Conservation (phyloP, 1,140 invertebrate species). For the Diabrotica undecimpunctata region DNA sequence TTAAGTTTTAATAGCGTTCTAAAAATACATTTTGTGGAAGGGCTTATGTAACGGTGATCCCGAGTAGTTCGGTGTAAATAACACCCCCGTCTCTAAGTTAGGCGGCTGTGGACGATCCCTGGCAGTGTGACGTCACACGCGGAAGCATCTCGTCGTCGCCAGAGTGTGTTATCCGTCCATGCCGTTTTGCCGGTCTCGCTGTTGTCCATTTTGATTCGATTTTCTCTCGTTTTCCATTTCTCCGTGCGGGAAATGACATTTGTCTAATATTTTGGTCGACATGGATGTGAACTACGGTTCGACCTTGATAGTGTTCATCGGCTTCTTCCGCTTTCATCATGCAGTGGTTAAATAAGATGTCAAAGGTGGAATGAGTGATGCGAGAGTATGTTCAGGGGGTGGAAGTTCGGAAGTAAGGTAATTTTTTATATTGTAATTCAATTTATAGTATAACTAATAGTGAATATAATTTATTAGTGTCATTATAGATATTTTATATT, state of each 20-base stretch:
- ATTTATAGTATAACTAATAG: too few relatives aligned
- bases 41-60: too few relatives aligned
- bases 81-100: slow-evolving; percentile 4
- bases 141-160: slow-evolving; percentile 36
- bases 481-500: too few relatives aligned
- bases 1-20: too few relatives aligned
- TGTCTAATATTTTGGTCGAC: too few relatives aligned
- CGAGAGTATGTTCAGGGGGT: slow-evolving; percentile 38
- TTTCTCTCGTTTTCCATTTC: slow-evolving; percentile 7
- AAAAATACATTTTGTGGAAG: too few relatives aligned
- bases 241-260: too few relatives aligned
- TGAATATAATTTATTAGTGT: too few relatives aligned
- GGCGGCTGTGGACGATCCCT: slow-evolving; percentile 40
- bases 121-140: slow-evolving; percentile 45
- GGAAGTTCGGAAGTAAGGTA: slow-evolving; percentile 42
- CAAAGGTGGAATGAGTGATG: background rate
- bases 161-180: slow-evolving; percentile 32
- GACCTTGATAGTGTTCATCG: background rate
- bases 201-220: slow-evolving; percentile 4
- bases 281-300: background rate
- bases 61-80: background rate
- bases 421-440: slow-evolving; percentile 1
- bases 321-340: background rate
- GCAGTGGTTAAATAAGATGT: slow-evolving; percentile 6
- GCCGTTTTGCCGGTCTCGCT: slow-evolving; percentile 16